phyloP scores from a whole-genome alignment of 2,888 invertebrate species.

The Iphiclides podalirius region DNA sequence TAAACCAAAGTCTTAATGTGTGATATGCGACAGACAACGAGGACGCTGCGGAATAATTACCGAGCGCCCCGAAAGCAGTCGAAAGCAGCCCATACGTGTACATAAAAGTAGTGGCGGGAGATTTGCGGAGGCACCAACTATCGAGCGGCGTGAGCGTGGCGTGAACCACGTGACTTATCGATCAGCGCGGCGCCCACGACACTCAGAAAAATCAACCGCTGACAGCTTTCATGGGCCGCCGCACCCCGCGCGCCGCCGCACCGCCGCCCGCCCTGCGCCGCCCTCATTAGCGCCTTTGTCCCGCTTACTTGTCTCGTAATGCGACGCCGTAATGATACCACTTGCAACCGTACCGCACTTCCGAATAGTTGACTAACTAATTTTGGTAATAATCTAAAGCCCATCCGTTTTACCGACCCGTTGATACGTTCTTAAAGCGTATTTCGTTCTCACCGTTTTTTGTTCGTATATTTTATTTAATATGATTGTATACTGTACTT shows the following conservation, averaged over 20 bases:
- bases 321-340: constrained; percentile 70
- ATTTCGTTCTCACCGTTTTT: too few species aligned
- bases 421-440: too few species aligned
- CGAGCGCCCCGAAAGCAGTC: constrained; percentile 32
- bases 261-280: constrained; percentile 39
- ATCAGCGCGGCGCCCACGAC: constrained; percentile 76
- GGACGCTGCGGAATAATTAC: constrained; percentile 23
- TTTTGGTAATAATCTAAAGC: constrained; percentile 28
- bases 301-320: constrained; percentile 75
- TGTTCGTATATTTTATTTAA: too few species aligned
- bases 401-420: too few species aligned
- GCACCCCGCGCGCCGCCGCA: constrained; percentile 38
- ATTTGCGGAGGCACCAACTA: constrained; percentile 64
- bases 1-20: too few species aligned
- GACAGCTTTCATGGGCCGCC: constrained; percentile 75
- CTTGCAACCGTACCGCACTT: constrained; percentile 59
- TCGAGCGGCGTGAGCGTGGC: constrained; percentile 53
- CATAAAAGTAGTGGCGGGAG: constrained; percentile 60
- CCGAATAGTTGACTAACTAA: constrained; percentile 33
- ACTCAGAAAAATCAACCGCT: constrained; percentile 80
- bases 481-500: too few species aligned
- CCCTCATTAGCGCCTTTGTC: constrained; percentile 79
- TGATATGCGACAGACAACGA: constrained; percentile 1
- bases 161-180: constrained; percentile 77
- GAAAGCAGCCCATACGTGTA: constrained; percentile 33